Base-by-base conservation (phyloP, 1,140 invertebrate genomes). In the Rhysida immarginata region DNA sequence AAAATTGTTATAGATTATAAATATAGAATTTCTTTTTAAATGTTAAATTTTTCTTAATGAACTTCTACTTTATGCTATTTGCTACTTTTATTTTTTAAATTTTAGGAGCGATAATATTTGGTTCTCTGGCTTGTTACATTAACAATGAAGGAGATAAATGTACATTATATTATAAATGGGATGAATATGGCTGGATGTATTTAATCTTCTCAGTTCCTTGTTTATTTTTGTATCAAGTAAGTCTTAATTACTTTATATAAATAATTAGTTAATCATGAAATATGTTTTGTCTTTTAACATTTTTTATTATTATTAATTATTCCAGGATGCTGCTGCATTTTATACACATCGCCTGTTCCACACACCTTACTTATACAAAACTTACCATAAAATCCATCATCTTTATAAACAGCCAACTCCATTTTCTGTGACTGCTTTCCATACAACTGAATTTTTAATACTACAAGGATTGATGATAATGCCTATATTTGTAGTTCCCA, bases 171-270 rank as follows among this genome's bases (percentile, higher is more conserved):
- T 82, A 77, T 61, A 65, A 76, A 54, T 72, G 78, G 44, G 66
- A 69, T 53, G 78, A 84, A 41, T 80, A 80, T 60, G 77, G 79
- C 8, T 80, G 74, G 75, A 29, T 68, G 20, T 85, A 81, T 78
- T 49, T 64, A 11, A 14, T 63, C 1, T 24, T 62, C 0, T 62
- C 62, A 0, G 57, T 60, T 16, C 60, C 61, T 14, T 54, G 54
- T 11, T 51, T 61, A 1, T 66, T 62, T 25, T 24, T 58, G 20
- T 42, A 20, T 24, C 21, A 27, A 5, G 57, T 58, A 43, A 50
- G 53, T 35, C 29, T 8, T 8, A 35, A 8, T n/a, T n/a, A n/a
- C n/a, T n/a, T n/a, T n/a, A 35, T 35, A 5, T 35, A 35, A 35
- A 35, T 35, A 35, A 35, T 35, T 35, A 16, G 16, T 8, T 35